Percentiles rank a stretch among this genome's conserved stretches.
Evolutionary conservation across 2,888 invertebrate species (phyloP).

Genomic region (Leuctra nigra): DNA sequence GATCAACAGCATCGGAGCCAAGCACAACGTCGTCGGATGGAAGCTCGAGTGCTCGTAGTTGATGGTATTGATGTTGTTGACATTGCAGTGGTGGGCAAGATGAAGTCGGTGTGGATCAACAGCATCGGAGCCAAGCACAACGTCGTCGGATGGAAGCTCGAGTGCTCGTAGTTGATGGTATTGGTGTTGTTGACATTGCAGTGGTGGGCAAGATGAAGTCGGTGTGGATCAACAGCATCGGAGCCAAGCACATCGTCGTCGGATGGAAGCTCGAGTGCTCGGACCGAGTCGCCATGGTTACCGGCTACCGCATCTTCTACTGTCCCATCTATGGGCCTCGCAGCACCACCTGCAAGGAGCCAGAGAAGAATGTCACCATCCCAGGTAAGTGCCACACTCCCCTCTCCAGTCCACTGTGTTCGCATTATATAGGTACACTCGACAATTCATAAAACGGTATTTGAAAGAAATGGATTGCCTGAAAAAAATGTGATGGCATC

Average conservation of each 20-base stretch:
- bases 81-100: conserved; percentile 46
- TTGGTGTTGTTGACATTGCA: too few species aligned
- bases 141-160: conserved; percentile 68
- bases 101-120: conserved; percentile 50
- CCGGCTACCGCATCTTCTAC: conserved; percentile 68
- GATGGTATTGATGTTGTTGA: conserved; percentile 60
- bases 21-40: conserved; percentile 63
- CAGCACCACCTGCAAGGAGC: conserved; percentile 49
- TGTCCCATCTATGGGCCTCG: conserved; percentile 56
- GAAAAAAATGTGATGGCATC: too few species aligned
- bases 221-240: conserved; percentile 46
- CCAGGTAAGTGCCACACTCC: too few species aligned
- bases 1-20: conserved; percentile 45
- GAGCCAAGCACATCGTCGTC: conserved; percentile 51
- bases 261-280: conserved; percentile 74
- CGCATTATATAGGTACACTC: too few species aligned
- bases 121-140: conserved; percentile 47
- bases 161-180: conserved; percentile 65
- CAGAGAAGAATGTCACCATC: conserved; percentile 37
- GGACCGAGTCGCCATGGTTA: conserved; percentile 61
- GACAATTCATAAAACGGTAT: too few species aligned
- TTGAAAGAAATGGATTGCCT: too few species aligned
- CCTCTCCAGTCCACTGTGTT: too few species aligned
- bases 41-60: conserved; percentile 67
- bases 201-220: conserved; percentile 51